Percentiles rank a stretch among this genome's conserved stretches.
Conservation (phyloP, 2,113 vertebrate genomes). For the Artemisiospiza belli region DNA sequence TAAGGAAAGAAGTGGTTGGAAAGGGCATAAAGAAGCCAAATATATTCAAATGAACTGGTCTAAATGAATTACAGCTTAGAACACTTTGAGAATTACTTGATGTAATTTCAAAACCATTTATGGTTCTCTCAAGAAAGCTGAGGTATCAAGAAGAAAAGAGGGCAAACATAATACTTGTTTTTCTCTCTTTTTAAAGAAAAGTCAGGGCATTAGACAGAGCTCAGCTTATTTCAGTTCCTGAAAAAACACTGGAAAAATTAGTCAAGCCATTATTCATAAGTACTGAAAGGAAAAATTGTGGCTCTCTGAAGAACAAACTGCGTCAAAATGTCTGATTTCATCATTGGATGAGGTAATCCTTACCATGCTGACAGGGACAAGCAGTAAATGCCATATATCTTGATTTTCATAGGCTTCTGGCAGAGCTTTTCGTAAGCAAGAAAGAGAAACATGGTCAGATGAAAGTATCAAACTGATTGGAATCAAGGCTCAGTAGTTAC, state of each 20-base stretch:
- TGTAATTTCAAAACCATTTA: background rate
- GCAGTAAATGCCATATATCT: background rate
- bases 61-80: background rate
- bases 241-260: conserved; percentile 43
- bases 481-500: background rate
- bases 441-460: background rate
- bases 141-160: background rate
- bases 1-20: background rate
- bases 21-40: background rate
- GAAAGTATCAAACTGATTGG: background rate
- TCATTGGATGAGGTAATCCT: conserved; percentile 29
- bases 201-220: background rate
- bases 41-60: background rate
- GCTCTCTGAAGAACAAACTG: background rate
- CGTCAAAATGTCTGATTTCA: conserved; percentile 22
- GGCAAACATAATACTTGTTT: background rate
- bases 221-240: conserved; percentile 11
- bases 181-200: background rate
- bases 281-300: background rate
- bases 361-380: background rate
- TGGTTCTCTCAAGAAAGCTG: background rate
- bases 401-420: background rate
- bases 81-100: background rate
- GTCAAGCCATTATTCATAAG: conserved; percentile 1
- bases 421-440: background rate